Percentiles rank a stretch among this genome's conserved stretches.
Evolutionary conservation across 2,797 vertebrate species (phyloP).

Genomic region (Pangasius djambal): DNA sequence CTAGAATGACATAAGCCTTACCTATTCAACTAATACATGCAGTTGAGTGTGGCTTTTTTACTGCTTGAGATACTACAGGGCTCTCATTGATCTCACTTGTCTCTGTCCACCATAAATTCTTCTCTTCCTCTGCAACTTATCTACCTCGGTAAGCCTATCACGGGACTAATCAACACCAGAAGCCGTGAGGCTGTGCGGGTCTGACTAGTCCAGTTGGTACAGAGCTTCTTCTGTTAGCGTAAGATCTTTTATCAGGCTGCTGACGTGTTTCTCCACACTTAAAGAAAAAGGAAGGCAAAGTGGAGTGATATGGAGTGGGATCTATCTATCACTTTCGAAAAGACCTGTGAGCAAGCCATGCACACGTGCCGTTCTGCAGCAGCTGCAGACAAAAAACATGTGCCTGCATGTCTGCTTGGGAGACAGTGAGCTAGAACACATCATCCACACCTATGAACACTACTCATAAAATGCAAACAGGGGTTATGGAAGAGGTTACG

Average conservation of each 20-base stretch:
- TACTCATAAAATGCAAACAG: slow-evolving; percentile 54
- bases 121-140: background rate
- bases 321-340: slow-evolving; percentile 42
- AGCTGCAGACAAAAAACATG: slow-evolving; percentile 49
- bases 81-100: background rate
- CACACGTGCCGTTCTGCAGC: slow-evolving; percentile 36
- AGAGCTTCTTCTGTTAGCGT: slow-evolving; percentile 26
- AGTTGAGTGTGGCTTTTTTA: slow-evolving; percentile 25
- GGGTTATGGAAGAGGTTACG: background rate
- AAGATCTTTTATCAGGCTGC: slow-evolving; percentile 44
- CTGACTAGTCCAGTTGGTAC: slow-evolving; percentile 15
- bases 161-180: slow-evolving; percentile 30
- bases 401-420: slow-evolving; percentile 42
- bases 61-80: background rate
- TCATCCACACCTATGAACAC: slow-evolving; percentile 46
- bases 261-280: slow-evolving; percentile 41
- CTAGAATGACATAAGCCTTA: background rate
- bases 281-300: background rate
- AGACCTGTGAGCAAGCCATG: slow-evolving; percentile 31
- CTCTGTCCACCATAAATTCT: slow-evolving; percentile 4
- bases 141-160: slow-evolving; percentile 21
- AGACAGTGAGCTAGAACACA: background rate
- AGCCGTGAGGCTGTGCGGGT: background rate
- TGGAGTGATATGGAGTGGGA: slow-evolving; percentile 7
- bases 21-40: background rate